Conservation (phyloP, 2,797 vertebrate genomes). For the Microctenopoma stevenorrisi region DNA sequence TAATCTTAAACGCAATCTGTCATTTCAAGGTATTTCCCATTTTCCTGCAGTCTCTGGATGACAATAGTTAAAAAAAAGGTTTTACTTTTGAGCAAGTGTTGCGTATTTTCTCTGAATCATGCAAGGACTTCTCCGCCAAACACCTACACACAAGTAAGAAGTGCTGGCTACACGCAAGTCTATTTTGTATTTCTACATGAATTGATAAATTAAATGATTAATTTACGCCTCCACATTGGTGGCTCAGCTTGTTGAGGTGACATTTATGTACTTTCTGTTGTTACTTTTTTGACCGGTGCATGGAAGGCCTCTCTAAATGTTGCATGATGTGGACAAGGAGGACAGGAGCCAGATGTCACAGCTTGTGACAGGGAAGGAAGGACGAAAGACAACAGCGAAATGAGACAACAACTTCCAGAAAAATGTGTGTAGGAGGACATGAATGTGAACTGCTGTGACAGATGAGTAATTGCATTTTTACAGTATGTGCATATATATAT, state of each 20-base stretch:
- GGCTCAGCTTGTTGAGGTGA: constrained; percentile 53
- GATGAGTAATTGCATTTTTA: constrained; percentile 51
- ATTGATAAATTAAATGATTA: constrained; percentile 74
- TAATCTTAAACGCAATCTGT: constrained; percentile 3
- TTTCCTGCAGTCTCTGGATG: constrained; percentile 39
- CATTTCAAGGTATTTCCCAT: constrained; percentile 52
- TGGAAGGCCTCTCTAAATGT: constrained; percentile 34
- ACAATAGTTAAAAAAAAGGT: constrained; percentile 46
- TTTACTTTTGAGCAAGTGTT: constrained; percentile 67
- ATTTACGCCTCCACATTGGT: constrained; percentile 59
- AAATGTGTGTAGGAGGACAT: constrained; percentile 62
- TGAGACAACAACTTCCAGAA: constrained; percentile 56
- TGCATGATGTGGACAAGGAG: constrained; percentile 45
- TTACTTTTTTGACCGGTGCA: constrained; percentile 27
- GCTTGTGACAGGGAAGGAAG: constrained; percentile 50
- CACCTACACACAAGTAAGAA: constrained; percentile 74
- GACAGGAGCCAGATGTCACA: constrained; percentile 67
- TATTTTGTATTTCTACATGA: constrained; percentile 66
- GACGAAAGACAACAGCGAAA: constrained; percentile 57
- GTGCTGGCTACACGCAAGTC: constrained; percentile 66
- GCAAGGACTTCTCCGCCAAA: constrained; percentile 68
- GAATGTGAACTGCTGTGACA: constrained; percentile 51
- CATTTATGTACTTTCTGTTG: constrained; percentile 44
- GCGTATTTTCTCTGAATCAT: constrained; percentile 76
- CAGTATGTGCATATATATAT: constrained; percentile 23